A percentile compares a stretch with the other conserved stretches of the same genome.
These are phyloP conservation scores for Tipula vernalis DNA, from an alignment of 2,888 invertebrate genomes.

Conservation along the genomic window DNA sequence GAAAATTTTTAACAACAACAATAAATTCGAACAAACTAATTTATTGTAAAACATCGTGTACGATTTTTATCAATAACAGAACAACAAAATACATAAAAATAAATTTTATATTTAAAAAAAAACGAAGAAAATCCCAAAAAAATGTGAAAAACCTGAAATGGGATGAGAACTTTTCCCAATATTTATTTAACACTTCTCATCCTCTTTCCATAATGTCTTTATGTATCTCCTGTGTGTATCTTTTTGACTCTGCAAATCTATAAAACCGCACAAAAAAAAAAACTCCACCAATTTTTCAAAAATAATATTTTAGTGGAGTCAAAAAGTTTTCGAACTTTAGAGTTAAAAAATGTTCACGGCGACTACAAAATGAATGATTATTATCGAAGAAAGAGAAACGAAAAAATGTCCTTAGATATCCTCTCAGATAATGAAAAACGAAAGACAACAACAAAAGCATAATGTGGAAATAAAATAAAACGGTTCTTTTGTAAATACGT, in stretches of 20 bases:
- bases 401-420: not conserved
- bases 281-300: not conserved
- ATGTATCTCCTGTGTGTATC: not conserved
- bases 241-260: not conserved
- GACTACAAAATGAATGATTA: not conserved
- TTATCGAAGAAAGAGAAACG: not conserved
- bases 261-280: not conserved
- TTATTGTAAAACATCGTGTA: conserved; percentile 10
- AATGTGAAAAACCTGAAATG: not conserved
- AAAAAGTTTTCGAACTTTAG: not conserved
- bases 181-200: conserved; percentile 5
- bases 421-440: not conserved
- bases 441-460: not conserved
- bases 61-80: conserved; percentile 9
- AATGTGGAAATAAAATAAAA: not conserved
- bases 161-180: not conserved
- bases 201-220: not conserved
- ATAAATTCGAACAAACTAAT: conserved; percentile 9
- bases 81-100: conserved; percentile 6
- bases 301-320: not conserved
- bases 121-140: not conserved
- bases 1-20: not conserved
- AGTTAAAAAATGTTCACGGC: not conserved
- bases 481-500: not conserved
- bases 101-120: not conserved